These are phyloP conservation scores for Yasuhikotakia modesta DNA, from an alignment of 2,797 vertebrate genomes.

Conservation along the genomic window DNA sequence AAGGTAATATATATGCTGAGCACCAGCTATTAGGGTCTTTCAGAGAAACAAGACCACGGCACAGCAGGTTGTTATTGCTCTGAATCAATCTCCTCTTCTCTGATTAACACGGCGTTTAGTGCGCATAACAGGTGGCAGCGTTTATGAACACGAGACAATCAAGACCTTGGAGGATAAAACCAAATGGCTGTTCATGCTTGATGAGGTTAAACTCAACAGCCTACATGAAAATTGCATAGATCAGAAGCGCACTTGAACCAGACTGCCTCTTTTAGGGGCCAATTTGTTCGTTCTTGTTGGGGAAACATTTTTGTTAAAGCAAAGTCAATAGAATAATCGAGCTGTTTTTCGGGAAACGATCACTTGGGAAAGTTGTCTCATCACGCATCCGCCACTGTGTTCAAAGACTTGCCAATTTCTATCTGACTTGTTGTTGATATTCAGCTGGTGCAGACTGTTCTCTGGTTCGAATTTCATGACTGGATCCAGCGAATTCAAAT, in stretches of 20 bases:
- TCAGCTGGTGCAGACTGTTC: conserved; percentile 12
- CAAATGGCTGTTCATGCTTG: conserved; percentile 68
- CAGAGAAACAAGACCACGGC: conserved; percentile 37
- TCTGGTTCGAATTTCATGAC: background rate
- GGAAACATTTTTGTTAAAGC: conserved; percentile 11
- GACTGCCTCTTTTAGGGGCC: conserved; percentile 2
- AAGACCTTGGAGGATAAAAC: conserved; percentile 70
- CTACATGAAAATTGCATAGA: conserved; percentile 58
- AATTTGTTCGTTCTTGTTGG: conserved; percentile 15
- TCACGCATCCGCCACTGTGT: background rate
- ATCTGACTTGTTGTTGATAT: conserved; percentile 22
- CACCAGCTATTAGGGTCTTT: conserved; percentile 38
- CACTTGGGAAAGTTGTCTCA: conserved; percentile 16
- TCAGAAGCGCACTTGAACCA: conserved; percentile 16
- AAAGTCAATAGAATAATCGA: conserved; percentile 33
- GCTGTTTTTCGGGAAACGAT: background rate
- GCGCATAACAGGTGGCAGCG: conserved; percentile 64
- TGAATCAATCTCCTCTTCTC: conserved; percentile 64
- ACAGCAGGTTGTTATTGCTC: conserved; percentile 60
- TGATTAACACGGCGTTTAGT: conserved; percentile 70
- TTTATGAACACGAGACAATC: conserved; percentile 74
- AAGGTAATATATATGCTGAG: conserved; percentile 35
- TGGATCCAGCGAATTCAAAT: conserved; percentile 2
- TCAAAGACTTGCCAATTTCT: conserved; percentile 24
- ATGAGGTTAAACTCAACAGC: conserved; percentile 68